Conservation (phyloP, 2,888 invertebrate species). For the Drosophila sordidapex region DNA sequence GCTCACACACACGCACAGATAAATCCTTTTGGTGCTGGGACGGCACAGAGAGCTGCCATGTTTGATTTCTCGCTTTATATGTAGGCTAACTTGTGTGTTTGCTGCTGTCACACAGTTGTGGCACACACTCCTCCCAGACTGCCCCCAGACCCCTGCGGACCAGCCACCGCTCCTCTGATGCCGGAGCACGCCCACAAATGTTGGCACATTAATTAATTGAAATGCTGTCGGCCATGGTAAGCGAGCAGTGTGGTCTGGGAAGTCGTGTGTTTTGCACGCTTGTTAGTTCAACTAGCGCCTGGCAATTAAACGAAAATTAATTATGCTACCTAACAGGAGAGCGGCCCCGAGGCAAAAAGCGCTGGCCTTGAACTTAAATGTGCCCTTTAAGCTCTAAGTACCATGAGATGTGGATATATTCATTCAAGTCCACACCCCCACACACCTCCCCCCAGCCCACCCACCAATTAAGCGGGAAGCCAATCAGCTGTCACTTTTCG, state of each 20-base stretch:
- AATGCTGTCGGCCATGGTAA: conserved; percentile 69
- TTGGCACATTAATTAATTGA: conserved; percentile 80
- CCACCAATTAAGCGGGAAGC: conserved; percentile 46
- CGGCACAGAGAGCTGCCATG: conserved; percentile 59
- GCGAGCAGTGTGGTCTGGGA: conserved; percentile 13
- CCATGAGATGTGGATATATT: neutral
- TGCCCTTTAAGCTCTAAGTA: conserved; percentile 19
- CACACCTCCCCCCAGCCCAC: neutral
- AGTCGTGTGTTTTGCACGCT: conserved; percentile 67
- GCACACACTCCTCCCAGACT: neutral
- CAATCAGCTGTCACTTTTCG: conserved; percentile 60
- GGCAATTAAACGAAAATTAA: conserved; percentile 76
- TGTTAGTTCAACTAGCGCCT: conserved; percentile 80
- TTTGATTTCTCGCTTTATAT: conserved; percentile 76
- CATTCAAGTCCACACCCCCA: neutral
- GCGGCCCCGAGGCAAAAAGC: conserved; percentile 49
- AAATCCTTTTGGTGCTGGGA: conserved; percentile 12
- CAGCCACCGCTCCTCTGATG: neutral
- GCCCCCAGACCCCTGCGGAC: neutral
- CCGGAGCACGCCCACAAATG: conserved; percentile 64
- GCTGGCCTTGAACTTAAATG: conserved; percentile 69
- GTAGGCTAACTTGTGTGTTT: conserved; percentile 71
- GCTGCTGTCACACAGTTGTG: conserved; percentile 64
- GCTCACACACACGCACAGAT: conserved; percentile 8
- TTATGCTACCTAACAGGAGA: conserved; percentile 66